Evolutionary conservation across 2,113 vertebrate species (phyloP), one percentile per base, ranked within the genome.

Genomic region (Ginglymostoma cirratum): DNA sequence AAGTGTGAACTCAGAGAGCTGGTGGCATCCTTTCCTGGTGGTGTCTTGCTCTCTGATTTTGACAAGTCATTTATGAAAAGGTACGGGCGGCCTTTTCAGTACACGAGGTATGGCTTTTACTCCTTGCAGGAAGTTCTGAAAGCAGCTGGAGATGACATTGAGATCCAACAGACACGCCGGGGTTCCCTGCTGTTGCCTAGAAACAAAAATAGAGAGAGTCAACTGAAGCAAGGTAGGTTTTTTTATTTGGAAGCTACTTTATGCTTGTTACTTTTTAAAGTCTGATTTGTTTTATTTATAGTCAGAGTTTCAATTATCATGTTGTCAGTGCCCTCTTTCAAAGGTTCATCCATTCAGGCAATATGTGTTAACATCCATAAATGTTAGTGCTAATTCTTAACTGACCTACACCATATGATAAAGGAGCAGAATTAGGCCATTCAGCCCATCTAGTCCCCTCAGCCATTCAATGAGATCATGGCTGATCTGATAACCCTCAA

Each of bases 1-100:
- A 98, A 98, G 96, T 97, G 98, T 94, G 98, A 99, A 96, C 96
- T 99, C 52, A 98, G 97, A 96, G 96, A 98, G 78, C 97, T 99
- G 42, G 97, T 99, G 96, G 98, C 97, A 0, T 97, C 98, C 96
- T 98, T 98, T 61, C 98, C 98, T 0, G 10, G 7, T 34, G 94
- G 94, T 52, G 45, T 99, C 69, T 96, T 97, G 78, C 97, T 99
- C 3, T 97, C 97, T 0, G 97, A 99, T 96, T 97, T 99, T 34
- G 98, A 98, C 92, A 48, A 85, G 76, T 96, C 97, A 17, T 99
- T 98, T 97, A 96, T 96, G 48, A 97, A n/a, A 6, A 97, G 92
- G 80, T 99, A 98, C 66, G 98, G 98, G 89, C 97, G 97, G 5
- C 96, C 96, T 0, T 98, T 99, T 96, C 97, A 97, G 24, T 97